phyloP scores from a whole-genome alignment of 2,113 vertebrate species.

The Chelonoidis abingdonii region DNA sequence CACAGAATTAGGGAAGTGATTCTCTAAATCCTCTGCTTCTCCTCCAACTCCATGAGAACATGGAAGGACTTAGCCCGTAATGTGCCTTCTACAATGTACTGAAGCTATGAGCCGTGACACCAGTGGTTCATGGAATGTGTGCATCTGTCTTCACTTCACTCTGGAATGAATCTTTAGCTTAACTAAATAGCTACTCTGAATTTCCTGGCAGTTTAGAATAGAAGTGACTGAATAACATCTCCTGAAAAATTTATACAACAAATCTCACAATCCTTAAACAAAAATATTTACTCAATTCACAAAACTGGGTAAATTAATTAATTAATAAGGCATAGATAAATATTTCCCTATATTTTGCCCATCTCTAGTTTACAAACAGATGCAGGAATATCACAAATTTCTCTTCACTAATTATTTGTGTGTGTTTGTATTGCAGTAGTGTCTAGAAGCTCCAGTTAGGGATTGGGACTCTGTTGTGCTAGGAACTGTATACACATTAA shows the following conservation, averaged over 20 bases:
- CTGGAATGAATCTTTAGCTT: neutral
- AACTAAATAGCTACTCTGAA: neutral
- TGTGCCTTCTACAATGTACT: neutral
- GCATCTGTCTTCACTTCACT: neutral
- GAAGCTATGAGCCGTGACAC: neutral
- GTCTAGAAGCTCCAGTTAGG: neutral
- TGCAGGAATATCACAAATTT: neutral
- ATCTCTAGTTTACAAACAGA: neutral
- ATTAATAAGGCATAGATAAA: neutral
- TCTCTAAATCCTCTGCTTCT: neutral
- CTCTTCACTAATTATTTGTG: neutral
- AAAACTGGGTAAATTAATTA: neutral
- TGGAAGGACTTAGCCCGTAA: neutral
- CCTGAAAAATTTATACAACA: neutral
- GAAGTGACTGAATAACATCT: neutral
- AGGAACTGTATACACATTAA: neutral
- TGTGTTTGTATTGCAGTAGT: neutral
- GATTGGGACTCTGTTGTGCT: neutral
- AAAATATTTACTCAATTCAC: slow-evolving; percentile 2
- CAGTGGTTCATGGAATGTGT: neutral
- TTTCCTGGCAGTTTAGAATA: slow-evolving; percentile 19
- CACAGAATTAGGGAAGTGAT: neutral
- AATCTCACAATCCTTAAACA: neutral
- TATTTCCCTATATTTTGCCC: neutral
- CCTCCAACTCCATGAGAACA: neutral